A percentile compares a stretch with the other conserved stretches of the same genome.
Evolutionary conservation across 2,113 vertebrate genomes (phyloP).

Genomic region (Chinchilla lanigera): DNA sequence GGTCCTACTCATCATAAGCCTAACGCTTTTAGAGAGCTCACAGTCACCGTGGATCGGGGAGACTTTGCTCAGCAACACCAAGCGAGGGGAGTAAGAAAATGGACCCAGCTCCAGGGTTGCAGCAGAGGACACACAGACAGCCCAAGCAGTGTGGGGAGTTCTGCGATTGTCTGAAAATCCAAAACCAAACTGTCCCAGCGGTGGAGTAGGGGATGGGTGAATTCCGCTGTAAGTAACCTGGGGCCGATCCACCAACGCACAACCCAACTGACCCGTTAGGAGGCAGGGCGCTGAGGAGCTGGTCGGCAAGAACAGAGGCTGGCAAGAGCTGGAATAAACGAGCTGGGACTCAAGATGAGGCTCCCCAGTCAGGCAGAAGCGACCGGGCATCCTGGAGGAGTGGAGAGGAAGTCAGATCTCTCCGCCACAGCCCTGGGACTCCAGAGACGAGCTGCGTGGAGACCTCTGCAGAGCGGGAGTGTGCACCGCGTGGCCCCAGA

Average conservation of each 20-base stretch:
- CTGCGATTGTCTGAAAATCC: not conserved
- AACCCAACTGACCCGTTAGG: not conserved
- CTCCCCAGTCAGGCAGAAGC: not conserved
- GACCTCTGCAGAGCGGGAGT: fast-evolving
- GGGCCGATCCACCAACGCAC: not conserved
- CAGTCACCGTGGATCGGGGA: fast-evolving
- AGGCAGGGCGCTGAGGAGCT: no score
- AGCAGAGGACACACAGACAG: not conserved
- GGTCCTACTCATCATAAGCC: no score
- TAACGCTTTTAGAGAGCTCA: not conserved
- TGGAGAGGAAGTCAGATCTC: no score
- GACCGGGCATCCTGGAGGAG: fast-evolving
- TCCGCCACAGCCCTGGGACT: no score
- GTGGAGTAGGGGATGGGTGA: not conserved
- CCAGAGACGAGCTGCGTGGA: not conserved
- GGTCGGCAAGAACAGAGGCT: not conserved
- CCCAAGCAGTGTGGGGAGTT: not conserved
- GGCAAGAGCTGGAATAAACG: not conserved
- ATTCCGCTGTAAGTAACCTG: not conserved
- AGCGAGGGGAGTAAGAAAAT: fast-evolving
- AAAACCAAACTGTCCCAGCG: fast-evolving
- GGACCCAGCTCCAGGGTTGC: fast-evolving
- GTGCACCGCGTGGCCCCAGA: fast-evolving
- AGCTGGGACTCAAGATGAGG: not conserved
- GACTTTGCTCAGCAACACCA: not conserved